Conservation (phyloP, 2,888 invertebrate species). For the Strigamia transsilvanica region DNA sequence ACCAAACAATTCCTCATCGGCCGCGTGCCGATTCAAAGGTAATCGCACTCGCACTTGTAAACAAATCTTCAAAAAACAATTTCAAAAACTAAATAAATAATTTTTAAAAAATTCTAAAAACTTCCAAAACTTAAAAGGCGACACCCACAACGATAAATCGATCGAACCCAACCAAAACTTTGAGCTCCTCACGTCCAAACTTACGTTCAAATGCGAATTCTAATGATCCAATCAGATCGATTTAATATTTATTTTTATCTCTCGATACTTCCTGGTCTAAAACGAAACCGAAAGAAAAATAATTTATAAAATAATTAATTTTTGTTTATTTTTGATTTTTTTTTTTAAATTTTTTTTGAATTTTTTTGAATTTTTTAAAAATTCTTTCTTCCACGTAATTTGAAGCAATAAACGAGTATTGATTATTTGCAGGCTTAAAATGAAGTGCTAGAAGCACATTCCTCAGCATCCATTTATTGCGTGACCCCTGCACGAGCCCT, state of each 20-base stretch:
- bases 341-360: not conserved
- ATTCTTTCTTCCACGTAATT: not conserved
- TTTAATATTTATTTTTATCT: not conserved
- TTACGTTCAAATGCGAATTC: conserved; percentile 26
- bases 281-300: not conserved
- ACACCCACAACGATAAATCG: not conserved
- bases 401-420: conserved; percentile 14
- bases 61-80: not conserved
- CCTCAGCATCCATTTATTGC: not conserved
- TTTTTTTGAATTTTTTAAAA: not conserved
- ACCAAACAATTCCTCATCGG: not conserved
- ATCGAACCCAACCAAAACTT: not conserved
- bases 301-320: not conserved
- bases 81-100: not conserved
- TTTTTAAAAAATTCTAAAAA: not conserved
- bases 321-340: not conserved
- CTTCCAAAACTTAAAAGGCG: not conserved
- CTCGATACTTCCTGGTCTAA: not conserved
- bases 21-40: conserved; percentile 12
- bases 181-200: not conserved
- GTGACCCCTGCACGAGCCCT: conserved; percentile 18
- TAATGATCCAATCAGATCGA: conserved; percentile 12
- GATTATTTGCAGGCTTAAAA: conserved; percentile 14
- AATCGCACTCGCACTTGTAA: not conserved
- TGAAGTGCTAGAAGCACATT: conserved; percentile 44